Evolutionary conservation across 2,797 vertebrate genomes (phyloP), one percentile per base, ranked within the genome.

Genomic region (Anguilla pacifica): DNA sequence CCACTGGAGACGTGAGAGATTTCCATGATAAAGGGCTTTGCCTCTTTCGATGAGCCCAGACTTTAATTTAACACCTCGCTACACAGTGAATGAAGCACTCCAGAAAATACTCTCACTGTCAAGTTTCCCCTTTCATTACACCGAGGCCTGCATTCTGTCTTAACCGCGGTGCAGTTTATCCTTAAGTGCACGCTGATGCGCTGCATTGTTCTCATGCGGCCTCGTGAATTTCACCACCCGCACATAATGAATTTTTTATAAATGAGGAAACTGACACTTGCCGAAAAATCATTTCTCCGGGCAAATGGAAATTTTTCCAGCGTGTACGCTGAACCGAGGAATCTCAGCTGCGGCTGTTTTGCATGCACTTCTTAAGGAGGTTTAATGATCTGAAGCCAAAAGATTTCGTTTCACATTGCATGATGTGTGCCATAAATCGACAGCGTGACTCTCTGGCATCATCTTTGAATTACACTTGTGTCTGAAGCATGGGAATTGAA

Each of bases 401-500:
- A 22, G 17, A 82, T 82, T 77, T 49, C 53, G 51, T 72, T 31
- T 64, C 28, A 39, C 31, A 84, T 35, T 3, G 55, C 53, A 19
- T 82, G 53, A 87, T 13, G 46, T 81, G 61, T n/a, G n/a, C 57
- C 15, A 10, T 46, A 82, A 64, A 83, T 28, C 46, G 25, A n/a
- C 59, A 67, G 86, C 86, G 49, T 59, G 81, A 81, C n/a, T 39
- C 55, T 82, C 77, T 43, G 6, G 25, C 81, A 87, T 57, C 59
- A 4, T 31, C 67, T 84, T 55, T 43, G 49, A 84, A 74, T 57
- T 84, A 84, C 28, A 74, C 35, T 43, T 43, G 51, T 84, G 72
- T 74, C 22, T 74, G 11, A 35, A 39, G 87, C 87, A 43, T 87
- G 82, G 59, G 81, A 87, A 87, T 70, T 43, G n/a, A 83, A 87